These are phyloP conservation scores for Microctonus hyperodae DNA, from an alignment of 2,888 invertebrate species.

Conservation along the genomic window DNA sequence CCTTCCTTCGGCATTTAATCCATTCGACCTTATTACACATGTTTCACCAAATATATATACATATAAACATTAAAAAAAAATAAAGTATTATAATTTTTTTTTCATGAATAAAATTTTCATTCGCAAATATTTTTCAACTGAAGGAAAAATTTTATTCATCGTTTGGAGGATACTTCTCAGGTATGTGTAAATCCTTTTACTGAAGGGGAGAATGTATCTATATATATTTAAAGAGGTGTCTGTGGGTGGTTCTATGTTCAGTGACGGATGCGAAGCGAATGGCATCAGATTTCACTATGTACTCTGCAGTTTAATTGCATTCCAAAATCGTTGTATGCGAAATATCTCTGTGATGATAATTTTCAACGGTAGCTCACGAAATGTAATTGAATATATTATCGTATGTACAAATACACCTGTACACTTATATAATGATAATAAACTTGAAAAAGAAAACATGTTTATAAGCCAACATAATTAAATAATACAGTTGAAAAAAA, in stretches of 20 bases:
- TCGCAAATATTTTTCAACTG: neutral
- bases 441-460: neutral
- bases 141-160: neutral
- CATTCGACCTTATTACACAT: neutral
- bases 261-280: constrained; percentile 28
- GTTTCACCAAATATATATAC: neutral
- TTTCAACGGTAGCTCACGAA: constrained; percentile 17
- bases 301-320: constrained; percentile 61
- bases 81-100: too few relatives aligned
- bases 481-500: too few relatives aligned
- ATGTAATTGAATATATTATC: neutral
- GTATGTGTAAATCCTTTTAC: constrained; percentile 18
- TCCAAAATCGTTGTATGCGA: constrained; percentile 57
- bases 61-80: neutral
- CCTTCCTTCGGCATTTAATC: neutral
- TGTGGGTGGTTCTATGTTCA: constrained; percentile 33
- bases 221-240: constrained; percentile 19
- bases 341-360: constrained; percentile 18
- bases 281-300: constrained; percentile 53
- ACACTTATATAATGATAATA: neutral
- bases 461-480: neutral
- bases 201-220: constrained; percentile 24
- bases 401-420: neutral
- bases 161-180: constrained; percentile 6
- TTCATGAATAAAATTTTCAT: neutral